Percentiles rank a stretch among this genome's conserved stretches.
These are phyloP conservation scores for Alcedo atthis DNA, from an alignment of 2,797 vertebrate genomes.

Conservation along the genomic window DNA sequence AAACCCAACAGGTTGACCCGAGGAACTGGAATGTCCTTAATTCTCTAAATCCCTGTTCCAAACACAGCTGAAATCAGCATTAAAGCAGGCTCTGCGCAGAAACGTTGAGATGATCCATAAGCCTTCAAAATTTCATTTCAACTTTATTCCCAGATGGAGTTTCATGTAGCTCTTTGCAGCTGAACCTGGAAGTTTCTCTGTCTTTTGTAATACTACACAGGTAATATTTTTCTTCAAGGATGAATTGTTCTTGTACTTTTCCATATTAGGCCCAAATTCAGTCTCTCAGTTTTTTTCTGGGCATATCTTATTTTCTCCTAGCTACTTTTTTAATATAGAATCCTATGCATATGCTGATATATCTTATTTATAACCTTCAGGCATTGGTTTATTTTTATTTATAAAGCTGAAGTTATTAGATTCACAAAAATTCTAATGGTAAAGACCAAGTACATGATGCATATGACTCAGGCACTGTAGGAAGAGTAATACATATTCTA, in stretches of 20 bases:
- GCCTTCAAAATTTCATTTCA: constrained; percentile 30
- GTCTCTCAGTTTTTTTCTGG: not conserved
- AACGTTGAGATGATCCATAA: not conserved
- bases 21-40: not conserved
- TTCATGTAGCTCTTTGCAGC: not conserved
- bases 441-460: not conserved
- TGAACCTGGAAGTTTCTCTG: not conserved
- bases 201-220: not conserved
- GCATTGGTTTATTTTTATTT: constrained; percentile 5
- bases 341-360: not conserved
- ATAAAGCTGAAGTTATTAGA: not conserved
- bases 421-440: not conserved
- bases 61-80: not conserved
- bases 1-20: rapidly evolving
- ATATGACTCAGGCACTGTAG: not conserved
- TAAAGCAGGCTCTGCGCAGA: not conserved
- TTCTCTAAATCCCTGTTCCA: not conserved
- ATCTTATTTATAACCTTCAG: constrained; percentile 9
- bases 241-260: constrained; percentile 3
- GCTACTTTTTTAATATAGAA: constrained; percentile 1
- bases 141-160: not conserved
- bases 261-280: not conserved
- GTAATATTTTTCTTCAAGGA: not conserved
- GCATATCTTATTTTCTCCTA: not conserved
- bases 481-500: not conserved